A percentile compares a stretch with the other conserved stretches of the same genome.
phyloP scores from a whole-genome alignment of 2,113 vertebrate species.

The Bubalus kerabau region DNA sequence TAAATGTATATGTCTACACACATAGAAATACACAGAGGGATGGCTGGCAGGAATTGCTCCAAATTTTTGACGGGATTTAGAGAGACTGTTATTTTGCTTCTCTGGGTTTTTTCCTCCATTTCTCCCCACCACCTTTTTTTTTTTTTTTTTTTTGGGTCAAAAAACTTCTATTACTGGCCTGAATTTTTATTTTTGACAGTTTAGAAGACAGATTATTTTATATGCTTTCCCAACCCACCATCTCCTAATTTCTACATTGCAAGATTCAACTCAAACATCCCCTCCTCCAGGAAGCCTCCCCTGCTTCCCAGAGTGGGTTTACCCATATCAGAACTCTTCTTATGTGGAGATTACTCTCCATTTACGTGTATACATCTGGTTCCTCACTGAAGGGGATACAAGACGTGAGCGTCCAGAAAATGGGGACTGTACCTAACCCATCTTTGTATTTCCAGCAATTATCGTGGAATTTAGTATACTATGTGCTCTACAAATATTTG shows the following conservation, averaged over 20 bases:
- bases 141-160: not conserved
- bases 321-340: not conserved
- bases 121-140: not conserved
- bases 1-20: not conserved
- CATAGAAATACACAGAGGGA: not conserved
- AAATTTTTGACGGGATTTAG: not conserved
- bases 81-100: not conserved
- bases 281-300: not conserved
- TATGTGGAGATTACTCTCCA: not conserved
- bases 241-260: not conserved
- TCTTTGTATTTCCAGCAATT: not conserved
- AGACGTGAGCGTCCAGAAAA: not conserved
- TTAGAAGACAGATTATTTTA: not conserved
- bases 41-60: not conserved
- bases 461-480: not conserved
- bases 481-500: not conserved
- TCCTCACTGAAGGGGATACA: not conserved
- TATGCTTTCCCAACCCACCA: not conserved
- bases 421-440: not conserved
- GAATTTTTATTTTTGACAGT: not conserved
- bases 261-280: not conserved
- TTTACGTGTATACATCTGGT: not conserved
- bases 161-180: not conserved
- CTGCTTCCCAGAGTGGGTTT: not conserved
- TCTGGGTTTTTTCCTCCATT: not conserved